Evolutionary conservation across 2,888 invertebrate genomes (phyloP), one percentile per base, ranked within the genome.

Genomic region (Cephonodes hylas): DNA sequence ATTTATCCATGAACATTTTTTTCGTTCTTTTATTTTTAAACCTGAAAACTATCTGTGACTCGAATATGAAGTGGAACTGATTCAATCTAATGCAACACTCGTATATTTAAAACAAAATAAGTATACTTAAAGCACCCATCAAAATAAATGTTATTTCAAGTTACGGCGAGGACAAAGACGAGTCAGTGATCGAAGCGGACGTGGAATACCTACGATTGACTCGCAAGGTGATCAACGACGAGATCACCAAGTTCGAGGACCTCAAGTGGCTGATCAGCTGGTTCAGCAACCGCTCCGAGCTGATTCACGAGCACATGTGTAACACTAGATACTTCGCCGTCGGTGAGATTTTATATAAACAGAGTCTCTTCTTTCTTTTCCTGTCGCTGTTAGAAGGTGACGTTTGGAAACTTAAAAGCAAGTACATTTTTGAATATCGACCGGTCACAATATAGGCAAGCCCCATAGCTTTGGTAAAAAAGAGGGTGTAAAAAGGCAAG

Each of bases 231-330:
- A 89, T 92, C 73, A 91, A 83, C 69, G 91, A 92, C 23, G 91
- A 92, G 74, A 89, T 92, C 72, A 89, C 87, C 70, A 92, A 92
- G 81, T 92, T 92, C 45, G 91, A 92, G 58, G 91, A 92, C 68
- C 81, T 91, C 5, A 83, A 82, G 69, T 91, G 91, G 91, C 81
- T 92, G 63, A 75, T 85, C 0, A 80, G 85, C 18, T 91, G 91
- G 91, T 92, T 91, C 79, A 83, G 77, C 67, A 91, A 91, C 76
- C 73, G 91, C 4, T 80, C 86, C 0, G 85, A 87, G 1, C 77
- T 92, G 1, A 81, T 92, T 1, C 83, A 85, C 64, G 90, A 90
- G 62, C 92, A 92, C 31, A 85, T 77, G 70, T 92, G 92, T 65
- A 91, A 90, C 61, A 88, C 86, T 0, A 72, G 87, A 58, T 92